These are phyloP conservation scores for Babylonia areolata DNA, from an alignment of 1,140 invertebrate genomes.

Conservation along the genomic window DNA sequence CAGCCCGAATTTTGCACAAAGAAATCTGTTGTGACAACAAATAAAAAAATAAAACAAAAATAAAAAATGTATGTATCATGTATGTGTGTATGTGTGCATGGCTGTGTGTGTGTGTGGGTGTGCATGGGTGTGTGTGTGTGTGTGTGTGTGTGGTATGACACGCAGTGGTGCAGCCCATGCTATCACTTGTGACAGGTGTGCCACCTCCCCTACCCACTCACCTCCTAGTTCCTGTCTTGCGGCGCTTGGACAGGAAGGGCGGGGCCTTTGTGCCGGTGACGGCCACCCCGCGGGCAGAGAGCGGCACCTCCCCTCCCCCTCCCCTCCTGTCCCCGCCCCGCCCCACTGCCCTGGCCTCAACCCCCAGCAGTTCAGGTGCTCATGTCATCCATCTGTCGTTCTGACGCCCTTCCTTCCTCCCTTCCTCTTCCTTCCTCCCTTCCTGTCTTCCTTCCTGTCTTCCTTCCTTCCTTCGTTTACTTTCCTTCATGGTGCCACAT, in stretches of 20 bases:
- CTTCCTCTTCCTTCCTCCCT: not conserved
- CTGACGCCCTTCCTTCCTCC: not conserved
- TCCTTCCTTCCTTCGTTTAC: not conserved
- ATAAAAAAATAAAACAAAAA: no score
- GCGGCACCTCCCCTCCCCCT: not conserved
- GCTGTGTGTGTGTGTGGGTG: not conserved
- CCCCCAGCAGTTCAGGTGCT: conserved; percentile 31
- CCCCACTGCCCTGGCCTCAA: conserved; percentile 4
- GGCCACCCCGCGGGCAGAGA: not conserved
- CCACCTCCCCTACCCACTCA: not conserved
- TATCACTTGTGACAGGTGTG: not conserved
- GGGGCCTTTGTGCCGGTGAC: conserved; percentile 25
- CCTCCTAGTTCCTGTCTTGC: conserved; percentile 8
- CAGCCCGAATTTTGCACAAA: no score
- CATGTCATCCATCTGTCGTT: not conserved
- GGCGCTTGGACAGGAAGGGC: not conserved
- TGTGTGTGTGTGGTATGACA: not conserved
- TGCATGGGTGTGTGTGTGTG: not conserved
- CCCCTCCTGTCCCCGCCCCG: conserved; percentile 49
- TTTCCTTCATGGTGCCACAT: not conserved
- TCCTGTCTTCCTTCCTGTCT: not conserved
- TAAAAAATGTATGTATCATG: no score
- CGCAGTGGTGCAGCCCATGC: not conserved
- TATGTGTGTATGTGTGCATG: not conserved
- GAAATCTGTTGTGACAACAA: no score